A percentile compares a stretch with the other conserved stretches of the same genome.
Conservation (phyloP, 2,797 vertebrate genomes). For the Gymnothorax javanicus region DNA sequence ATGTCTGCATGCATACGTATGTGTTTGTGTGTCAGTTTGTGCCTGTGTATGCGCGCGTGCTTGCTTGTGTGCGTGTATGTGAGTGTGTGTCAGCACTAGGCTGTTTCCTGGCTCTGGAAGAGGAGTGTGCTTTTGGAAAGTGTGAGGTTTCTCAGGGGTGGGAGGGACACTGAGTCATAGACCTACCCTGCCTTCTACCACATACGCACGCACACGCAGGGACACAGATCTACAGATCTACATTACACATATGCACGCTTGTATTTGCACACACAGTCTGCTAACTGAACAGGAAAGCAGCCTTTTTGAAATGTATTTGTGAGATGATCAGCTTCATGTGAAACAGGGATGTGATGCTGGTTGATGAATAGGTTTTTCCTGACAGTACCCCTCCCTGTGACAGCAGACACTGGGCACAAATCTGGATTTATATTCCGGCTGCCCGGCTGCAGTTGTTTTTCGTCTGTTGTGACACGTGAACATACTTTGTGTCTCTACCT, state of each 20-base stretch:
- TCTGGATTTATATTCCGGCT: background rate
- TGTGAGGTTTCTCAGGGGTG: constrained; percentile 27
- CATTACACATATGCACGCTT: too few relatives aligned
- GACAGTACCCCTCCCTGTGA: background rate
- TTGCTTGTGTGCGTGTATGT: too few relatives aligned
- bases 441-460: background rate
- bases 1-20: too few relatives aligned
- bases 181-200: background rate
- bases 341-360: background rate
- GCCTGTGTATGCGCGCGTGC: too few relatives aligned
- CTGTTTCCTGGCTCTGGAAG: background rate
- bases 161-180: constrained; percentile 29
- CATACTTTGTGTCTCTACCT: background rate
- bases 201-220: background rate
- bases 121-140: constrained; percentile 25
- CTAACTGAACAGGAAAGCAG: background rate
- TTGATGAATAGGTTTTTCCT: background rate
- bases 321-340: background rate
- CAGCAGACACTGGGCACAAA: background rate
- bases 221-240: background rate
- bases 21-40: too few relatives aligned
- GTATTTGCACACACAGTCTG: background rate
- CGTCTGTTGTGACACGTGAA: background rate
- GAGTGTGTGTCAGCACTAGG: background rate
- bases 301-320: background rate